Evolutionary conservation across 2,888 invertebrate genomes (phyloP).

Genomic region (Nemoura dubitans): DNA sequence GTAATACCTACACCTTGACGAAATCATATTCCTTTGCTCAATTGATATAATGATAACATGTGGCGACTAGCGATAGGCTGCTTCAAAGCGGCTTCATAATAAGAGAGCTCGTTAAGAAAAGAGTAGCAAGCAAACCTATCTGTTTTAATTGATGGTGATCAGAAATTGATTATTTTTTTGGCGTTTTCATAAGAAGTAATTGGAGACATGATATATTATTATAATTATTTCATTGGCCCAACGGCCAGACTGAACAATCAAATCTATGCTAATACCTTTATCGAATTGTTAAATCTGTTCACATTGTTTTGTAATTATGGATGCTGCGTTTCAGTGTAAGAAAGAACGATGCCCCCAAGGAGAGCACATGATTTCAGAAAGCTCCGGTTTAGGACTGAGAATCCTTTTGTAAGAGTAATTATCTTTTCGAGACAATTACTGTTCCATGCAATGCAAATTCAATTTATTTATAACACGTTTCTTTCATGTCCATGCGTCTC

Average conservation of each 20-base stretch:
- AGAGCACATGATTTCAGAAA: neutral
- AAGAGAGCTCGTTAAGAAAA: neutral
- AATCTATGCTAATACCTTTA: conserved; percentile 37
- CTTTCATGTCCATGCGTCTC: conserved; percentile 34
- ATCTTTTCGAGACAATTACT: conserved; percentile 32
- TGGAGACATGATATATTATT: conserved; percentile 30
- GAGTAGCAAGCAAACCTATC: neutral
- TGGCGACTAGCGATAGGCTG: neutral
- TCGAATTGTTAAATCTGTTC: conserved; percentile 13
- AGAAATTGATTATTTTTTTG: conserved; percentile 29
- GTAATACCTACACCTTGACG: neutral
- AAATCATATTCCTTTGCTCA: neutral
- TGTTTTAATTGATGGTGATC: conserved; percentile 3
- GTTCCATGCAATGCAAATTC: conserved; percentile 36
- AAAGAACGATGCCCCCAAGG: conserved; percentile 24
- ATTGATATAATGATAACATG: neutral
- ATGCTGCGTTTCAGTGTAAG: neutral
- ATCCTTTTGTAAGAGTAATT: conserved; percentile 29
- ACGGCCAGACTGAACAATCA: conserved; percentile 31
- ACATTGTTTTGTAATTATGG: conserved; percentile 37
- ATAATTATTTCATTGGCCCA: conserved; percentile 16
- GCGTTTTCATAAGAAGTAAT: conserved; percentile 3
- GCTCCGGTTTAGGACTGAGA: neutral
- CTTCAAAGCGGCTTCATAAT: neutral
- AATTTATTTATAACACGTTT: conserved; percentile 37